Percentiles rank a stretch among this genome's conserved stretches.
Conservation (phyloP, 1,140 invertebrate species). For the Vanessa tameamea region DNA sequence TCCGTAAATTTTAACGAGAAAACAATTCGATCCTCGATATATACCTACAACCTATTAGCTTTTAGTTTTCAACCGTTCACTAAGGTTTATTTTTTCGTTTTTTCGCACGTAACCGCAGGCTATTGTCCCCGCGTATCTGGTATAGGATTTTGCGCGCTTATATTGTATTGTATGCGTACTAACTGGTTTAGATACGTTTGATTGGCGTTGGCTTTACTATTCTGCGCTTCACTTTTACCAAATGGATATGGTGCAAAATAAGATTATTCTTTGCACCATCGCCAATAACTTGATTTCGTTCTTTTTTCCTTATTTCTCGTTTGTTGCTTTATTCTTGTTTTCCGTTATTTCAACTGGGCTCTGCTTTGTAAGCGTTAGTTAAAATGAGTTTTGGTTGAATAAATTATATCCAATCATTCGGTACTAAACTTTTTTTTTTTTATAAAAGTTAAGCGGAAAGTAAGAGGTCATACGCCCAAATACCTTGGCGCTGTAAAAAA, state of each 20-base stretch:
- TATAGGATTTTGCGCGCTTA: slow-evolving; percentile 45
- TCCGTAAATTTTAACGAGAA: neutral
- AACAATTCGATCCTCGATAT: slow-evolving; percentile 11
- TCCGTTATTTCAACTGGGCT: too few relatives aligned
- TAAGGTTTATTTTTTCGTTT: slow-evolving; percentile 31
- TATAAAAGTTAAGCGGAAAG: too few relatives aligned
- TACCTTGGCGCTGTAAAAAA: too few relatives aligned
- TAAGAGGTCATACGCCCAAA: too few relatives aligned
- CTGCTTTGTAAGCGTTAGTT: too few relatives aligned
- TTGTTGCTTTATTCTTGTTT: neutral
- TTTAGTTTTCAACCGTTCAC: slow-evolving; percentile 37
- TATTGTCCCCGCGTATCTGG: slow-evolving; percentile 45
- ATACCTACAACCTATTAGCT: slow-evolving; percentile 20
- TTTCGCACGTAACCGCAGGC: slow-evolving; percentile 47
- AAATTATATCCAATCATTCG: too few relatives aligned
- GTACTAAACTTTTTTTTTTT: too few relatives aligned
- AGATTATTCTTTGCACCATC: neutral
- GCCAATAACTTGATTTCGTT: neutral
- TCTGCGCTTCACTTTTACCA: slow-evolving; percentile 14
- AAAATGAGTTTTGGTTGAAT: too few relatives aligned
- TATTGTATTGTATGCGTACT: slow-evolving; percentile 39
- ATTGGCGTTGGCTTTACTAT: slow-evolving; percentile 43
- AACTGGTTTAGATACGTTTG: slow-evolving; percentile 45
- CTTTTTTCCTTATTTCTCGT: neutral
- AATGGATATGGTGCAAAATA: slow-evolving; percentile 10